Evolutionary conservation across 2,888 invertebrate genomes (phyloP).

Genomic region (Flexamia atlantica): DNA sequence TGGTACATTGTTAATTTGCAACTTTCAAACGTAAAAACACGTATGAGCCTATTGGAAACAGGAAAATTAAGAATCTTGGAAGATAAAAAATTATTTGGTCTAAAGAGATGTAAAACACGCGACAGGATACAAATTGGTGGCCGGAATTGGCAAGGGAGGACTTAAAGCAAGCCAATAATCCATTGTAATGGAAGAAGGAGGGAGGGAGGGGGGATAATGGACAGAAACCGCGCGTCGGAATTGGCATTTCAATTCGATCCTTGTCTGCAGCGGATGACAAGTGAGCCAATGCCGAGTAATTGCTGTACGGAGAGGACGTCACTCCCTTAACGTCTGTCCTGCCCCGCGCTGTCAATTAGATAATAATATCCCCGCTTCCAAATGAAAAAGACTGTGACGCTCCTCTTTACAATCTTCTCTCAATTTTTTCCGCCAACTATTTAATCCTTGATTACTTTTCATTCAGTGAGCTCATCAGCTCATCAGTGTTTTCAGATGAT

Average conservation of each 20-base stretch:
- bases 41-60: too few relatives aligned
- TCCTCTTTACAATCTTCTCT: not conserved
- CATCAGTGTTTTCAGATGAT: not conserved
- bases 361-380: slow-evolving; percentile 4
- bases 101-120: slow-evolving; percentile 2
- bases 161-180: slow-evolving; percentile 30
- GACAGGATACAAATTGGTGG: slow-evolving; percentile 37
- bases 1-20: too few relatives aligned
- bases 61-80: too few relatives aligned
- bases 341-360: slow-evolving; percentile 16
- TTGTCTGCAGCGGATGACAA: slow-evolving; percentile 35
- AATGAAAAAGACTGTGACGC: slow-evolving; percentile 30
- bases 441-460: not conserved
- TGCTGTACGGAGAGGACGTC: slow-evolving; percentile 20
- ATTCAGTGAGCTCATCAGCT: not conserved
- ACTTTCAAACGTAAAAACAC: too few relatives aligned
- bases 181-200: slow-evolving; percentile 31
- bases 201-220: slow-evolving; percentile 47
- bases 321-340: slow-evolving; percentile 20
- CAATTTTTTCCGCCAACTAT: not conserved
- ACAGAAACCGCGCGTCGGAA: slow-evolving; percentile 28
- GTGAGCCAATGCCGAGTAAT: slow-evolving; percentile 19
- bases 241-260: slow-evolving; percentile 45
- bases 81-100: too few relatives aligned
- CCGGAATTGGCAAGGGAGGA: slow-evolving; percentile 13